A percentile compares a stretch with the other conserved stretches of the same genome.
Evolutionary conservation across 2,797 vertebrate species (phyloP).

Genomic region (Parambassis ranga): DNA sequence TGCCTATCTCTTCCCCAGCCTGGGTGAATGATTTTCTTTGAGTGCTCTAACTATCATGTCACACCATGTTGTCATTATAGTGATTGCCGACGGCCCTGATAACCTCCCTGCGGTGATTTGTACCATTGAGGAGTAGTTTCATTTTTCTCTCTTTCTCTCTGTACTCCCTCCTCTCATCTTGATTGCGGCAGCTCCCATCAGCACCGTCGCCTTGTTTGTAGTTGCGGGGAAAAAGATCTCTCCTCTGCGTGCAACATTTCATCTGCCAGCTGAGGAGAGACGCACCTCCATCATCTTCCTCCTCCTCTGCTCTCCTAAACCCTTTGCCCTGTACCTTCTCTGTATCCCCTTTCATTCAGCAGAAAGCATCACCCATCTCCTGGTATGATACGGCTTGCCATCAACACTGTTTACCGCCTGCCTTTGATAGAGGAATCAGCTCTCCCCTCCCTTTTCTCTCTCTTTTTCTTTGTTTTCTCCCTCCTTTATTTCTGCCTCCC

Average conservation of each 20-base stretch:
- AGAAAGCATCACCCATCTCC: slow-evolving; percentile 59
- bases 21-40: slow-evolving; percentile 75
- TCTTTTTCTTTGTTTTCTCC: slow-evolving; percentile 66
- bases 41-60: slow-evolving; percentile 81
- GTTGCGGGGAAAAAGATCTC: slow-evolving; percentile 50
- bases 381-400: slow-evolving; percentile 53
- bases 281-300: slow-evolving; percentile 46
- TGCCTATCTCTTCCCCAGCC: slow-evolving; percentile 66
- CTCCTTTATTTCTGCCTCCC: slow-evolving; percentile 35
- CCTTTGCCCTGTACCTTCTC: slow-evolving; percentile 34
- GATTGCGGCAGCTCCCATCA: slow-evolving; percentile 72
- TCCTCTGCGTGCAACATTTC: slow-evolving; percentile 56
- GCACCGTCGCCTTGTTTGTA: slow-evolving; percentile 65
- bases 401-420: slow-evolving; percentile 59
- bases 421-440: slow-evolving; percentile 60
- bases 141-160: slow-evolving; percentile 55
- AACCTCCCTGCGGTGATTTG: slow-evolving; percentile 76
- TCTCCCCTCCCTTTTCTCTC: slow-evolving; percentile 44
- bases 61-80: slow-evolving; percentile 80
- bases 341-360: slow-evolving; percentile 35
- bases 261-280: slow-evolving; percentile 53
- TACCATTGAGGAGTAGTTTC: slow-evolving; percentile 72
- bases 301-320: slow-evolving; percentile 18
- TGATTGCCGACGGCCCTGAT: slow-evolving; percentile 78
- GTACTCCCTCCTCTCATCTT: slow-evolving; percentile 65